Evolutionary conservation across 2,113 vertebrate genomes (phyloP).

Genomic region (Murina feae): DNA sequence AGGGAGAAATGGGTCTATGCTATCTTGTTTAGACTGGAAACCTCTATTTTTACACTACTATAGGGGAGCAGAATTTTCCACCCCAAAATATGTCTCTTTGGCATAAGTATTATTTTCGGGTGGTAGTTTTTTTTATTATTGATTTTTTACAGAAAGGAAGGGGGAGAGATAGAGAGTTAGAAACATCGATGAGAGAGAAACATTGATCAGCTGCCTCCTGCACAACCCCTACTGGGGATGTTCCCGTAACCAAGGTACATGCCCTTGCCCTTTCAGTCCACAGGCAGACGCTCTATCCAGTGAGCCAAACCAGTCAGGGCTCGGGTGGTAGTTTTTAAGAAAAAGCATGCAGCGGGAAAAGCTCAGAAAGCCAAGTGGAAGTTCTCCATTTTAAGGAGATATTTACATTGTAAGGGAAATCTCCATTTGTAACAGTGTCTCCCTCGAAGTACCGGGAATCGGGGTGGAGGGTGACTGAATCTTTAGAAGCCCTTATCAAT

Average conservation of each 20-base stretch:
- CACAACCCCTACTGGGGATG: no score
- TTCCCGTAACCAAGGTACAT: no score
- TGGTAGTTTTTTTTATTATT: background rate
- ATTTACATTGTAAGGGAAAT: background rate
- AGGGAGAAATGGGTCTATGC: background rate
- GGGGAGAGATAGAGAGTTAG: no score
- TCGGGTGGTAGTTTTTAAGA: background rate
- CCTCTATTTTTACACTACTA: background rate
- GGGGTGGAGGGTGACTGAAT: background rate
- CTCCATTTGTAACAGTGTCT: background rate
- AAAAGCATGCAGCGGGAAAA: background rate
- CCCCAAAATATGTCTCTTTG: background rate
- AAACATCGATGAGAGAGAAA: no score
- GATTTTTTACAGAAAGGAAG: no score
- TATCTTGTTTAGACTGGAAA: background rate
- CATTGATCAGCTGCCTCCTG: no score
- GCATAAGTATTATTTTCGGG: background rate
- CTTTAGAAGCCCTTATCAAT: background rate
- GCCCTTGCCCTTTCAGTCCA: no score
- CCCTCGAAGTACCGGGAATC: background rate
- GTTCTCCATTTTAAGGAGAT: background rate
- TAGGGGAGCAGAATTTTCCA: background rate
- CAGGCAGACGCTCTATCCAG: no score
- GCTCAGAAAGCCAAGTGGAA: background rate
- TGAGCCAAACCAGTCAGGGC: no score